Percentiles rank a stretch among this genome's conserved stretches.
phyloP scores from a whole-genome alignment of 2,113 vertebrate species.

The Bucco capensis region DNA sequence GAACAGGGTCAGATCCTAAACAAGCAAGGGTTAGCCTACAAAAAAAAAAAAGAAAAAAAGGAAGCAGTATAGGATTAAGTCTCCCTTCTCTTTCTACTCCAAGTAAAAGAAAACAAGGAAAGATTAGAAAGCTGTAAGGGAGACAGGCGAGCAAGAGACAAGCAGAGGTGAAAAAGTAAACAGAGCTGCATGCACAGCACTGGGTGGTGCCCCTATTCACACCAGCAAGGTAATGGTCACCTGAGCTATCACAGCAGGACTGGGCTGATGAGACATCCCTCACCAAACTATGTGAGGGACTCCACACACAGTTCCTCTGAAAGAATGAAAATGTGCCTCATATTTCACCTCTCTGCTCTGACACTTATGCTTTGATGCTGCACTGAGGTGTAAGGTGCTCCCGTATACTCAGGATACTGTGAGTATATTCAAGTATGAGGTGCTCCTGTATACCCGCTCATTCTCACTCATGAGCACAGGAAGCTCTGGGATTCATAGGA shows the following conservation, averaged over 20 bases:
- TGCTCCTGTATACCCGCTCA: neutral
- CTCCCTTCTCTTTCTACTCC: neutral
- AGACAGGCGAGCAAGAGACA: neutral
- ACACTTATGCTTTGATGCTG: neutral
- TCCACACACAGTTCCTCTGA: neutral
- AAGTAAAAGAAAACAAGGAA: slow-evolving; percentile 32
- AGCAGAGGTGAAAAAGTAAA: slow-evolving; percentile 26
- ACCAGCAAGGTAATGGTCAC: neutral
- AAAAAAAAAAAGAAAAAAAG: neutral
- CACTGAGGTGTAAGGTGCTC: neutral
- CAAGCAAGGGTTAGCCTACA: neutral
- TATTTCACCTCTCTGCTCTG: neutral
- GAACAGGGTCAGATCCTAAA: neutral
- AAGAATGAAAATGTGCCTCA: neutral
- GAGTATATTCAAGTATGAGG: too few species aligned
- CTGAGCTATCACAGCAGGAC: neutral
- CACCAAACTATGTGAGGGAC: neutral
- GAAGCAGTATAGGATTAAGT: neutral
- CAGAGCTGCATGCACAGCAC: neutral
- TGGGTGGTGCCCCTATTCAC: neutral
- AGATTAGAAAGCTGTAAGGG: slow-evolving; percentile 26
- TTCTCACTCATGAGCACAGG: fast-evolving
- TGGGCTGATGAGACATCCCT: neutral
- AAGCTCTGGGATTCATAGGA: neutral
- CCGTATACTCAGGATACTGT: fast-evolving